phyloP scores from a whole-genome alignment of 1,140 invertebrate species.

The Cherax destructor region DNA sequence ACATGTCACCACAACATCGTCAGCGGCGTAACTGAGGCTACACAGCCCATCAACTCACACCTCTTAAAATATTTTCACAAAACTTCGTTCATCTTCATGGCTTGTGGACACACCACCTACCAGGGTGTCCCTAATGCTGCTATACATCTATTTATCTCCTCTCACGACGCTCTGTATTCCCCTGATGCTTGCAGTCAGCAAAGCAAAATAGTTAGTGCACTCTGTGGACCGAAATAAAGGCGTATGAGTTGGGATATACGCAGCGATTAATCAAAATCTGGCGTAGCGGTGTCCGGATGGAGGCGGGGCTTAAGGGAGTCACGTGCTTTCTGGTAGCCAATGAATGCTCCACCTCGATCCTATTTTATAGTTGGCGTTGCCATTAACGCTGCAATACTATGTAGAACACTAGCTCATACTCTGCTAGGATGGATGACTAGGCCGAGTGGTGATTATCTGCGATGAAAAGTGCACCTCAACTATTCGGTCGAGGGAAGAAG shows the following conservation, averaged over 20 bases:
- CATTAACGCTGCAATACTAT: not conserved
- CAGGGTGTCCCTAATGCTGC: too few relatives aligned
- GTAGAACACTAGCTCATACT: not conserved
- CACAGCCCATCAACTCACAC: not conserved
- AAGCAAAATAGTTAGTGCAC: too few relatives aligned
- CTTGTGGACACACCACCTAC: too few relatives aligned
- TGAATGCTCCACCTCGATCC: not conserved
- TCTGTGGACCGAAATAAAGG: not conserved
- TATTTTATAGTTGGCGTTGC: not conserved
- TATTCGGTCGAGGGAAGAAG: not conserved
- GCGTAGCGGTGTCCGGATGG: not conserved
- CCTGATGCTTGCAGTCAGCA: too few relatives aligned
- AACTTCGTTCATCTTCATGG: not conserved
- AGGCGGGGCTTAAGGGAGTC: not conserved
- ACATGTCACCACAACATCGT: constrained; percentile 18
- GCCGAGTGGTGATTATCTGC: too few relatives aligned
- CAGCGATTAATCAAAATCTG: not conserved
- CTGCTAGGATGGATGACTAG: not conserved
- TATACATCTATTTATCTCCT: too few relatives aligned
- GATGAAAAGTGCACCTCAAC: not conserved
- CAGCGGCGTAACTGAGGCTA: constrained; percentile 18
- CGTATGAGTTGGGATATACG: not conserved
- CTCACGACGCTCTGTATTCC: too few relatives aligned
- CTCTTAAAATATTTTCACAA: not conserved
- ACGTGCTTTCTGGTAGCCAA: constrained; percentile 1